Evolutionary conservation across 2,888 invertebrate genomes (phyloP), one percentile per base, ranked within the genome.

Genomic region (Yponomeuta malinellus): DNA sequence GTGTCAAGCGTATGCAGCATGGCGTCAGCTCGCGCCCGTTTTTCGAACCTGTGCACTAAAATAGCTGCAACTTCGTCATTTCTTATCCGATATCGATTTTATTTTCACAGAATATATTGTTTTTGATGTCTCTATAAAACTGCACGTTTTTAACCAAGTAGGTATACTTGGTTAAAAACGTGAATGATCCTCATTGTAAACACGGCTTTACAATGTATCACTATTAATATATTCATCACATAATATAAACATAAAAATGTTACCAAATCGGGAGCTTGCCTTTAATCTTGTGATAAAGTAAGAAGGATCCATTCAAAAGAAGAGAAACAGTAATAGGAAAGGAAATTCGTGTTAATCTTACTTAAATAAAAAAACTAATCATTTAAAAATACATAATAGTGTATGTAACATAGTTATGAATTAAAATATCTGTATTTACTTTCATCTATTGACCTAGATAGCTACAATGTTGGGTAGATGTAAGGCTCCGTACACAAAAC

Each of bases 361-460:
- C 64, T 48, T 68, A 31, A 79, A 82, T 83, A 85, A 80, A 86
- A 23, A 84, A 88, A 85, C 84, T 84, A 82, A 81, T 59, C 79
- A 82, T 85, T 85, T 86, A 85, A 86, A 84, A 88, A 86, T 70
- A 65, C 52, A 66, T 48, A 85, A 59, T 88, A 88, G 76, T 59
- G 52, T 59, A 82, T 83, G 83, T 85, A 84, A 85, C 84, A 63
- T 87, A 81, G 77, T 83, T 79, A 83, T 86, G 85, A 80, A 83
- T 87, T 85, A 89, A 84, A 86, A 86, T 86, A 86, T 83, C 84
- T 89, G 90, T 89, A 90, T 89, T 90, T 89, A 90, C 88, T 90
- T 89, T 83, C 79, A 59, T 59, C 52, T 59, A 59, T 59, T 1
- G 52, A 59, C 52, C 52, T 1, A 15, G 52, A 15, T 15, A 59